Conservation (phyloP, 2,888 invertebrate genomes). For the Aleiodes alternator region DNA sequence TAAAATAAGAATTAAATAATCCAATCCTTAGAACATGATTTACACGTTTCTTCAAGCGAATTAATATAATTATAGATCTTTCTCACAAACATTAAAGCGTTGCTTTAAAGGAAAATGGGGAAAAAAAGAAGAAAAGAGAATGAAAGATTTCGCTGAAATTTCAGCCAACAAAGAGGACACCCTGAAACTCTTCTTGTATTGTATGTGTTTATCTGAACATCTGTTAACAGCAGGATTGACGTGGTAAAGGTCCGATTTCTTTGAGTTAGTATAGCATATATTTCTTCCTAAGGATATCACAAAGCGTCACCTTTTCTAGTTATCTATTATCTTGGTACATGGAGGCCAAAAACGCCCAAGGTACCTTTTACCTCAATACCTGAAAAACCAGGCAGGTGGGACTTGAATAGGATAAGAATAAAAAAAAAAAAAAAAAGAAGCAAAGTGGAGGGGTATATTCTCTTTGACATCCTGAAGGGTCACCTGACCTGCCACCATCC, state of each 20-base stretch:
- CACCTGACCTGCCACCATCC: constrained; percentile 42
- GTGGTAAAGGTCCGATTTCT: constrained; percentile 50
- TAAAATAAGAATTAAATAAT: constrained; percentile 40
- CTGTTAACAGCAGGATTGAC: constrained; percentile 71
- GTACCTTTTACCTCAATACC: constrained; percentile 49
- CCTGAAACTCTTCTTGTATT: constrained; percentile 66
- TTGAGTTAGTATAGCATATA: constrained; percentile 30
- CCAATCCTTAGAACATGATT: too few species aligned
- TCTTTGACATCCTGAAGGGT: constrained; percentile 33
- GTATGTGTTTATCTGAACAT: constrained; percentile 72
- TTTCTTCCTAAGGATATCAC: constrained; percentile 63
- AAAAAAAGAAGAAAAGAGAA: background rate
- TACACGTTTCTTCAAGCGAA: too few species aligned
- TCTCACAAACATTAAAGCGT: background rate
- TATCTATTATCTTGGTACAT: constrained; percentile 70
- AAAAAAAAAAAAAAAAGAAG: background rate
- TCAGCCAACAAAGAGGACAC: constrained; percentile 35
- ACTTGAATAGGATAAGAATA: constrained; percentile 63
- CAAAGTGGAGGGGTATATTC: constrained; percentile 13
- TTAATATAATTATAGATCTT: too few species aligned
- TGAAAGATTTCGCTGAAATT: background rate
- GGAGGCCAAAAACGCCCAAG: constrained; percentile 40
- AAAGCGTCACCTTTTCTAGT: constrained; percentile 67
- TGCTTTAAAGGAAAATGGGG: background rate
- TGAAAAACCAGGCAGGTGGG: constrained; percentile 68